phyloP scores from a whole-genome alignment of 2,888 invertebrate genomes.

The Helicoverpa assulta region DNA sequence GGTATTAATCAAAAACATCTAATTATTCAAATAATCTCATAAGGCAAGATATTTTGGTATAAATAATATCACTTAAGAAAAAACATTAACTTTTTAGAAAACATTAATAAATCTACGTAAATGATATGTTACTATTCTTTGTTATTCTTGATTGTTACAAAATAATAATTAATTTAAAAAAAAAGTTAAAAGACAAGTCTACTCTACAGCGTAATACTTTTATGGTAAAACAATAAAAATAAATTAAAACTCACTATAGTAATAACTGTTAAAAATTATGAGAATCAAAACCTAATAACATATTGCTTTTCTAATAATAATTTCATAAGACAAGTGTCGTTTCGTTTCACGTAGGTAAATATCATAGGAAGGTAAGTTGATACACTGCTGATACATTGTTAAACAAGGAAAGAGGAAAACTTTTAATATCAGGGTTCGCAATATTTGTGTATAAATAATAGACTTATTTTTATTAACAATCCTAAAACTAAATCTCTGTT shows the following conservation, averaged over 20 bases:
- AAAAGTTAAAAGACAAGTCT: conserved; percentile 61
- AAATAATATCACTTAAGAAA: conserved; percentile 56
- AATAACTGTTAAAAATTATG: conserved; percentile 42
- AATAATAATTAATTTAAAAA: conserved; percentile 59
- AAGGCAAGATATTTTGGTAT: conserved; percentile 67
- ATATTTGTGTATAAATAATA: conserved; percentile 8
- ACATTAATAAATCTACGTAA: conserved; percentile 60
- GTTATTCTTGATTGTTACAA: conserved; percentile 81
- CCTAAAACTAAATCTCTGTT: not conserved
- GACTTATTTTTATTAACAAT: conserved; percentile 15
- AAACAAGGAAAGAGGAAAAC: conserved; percentile 45
- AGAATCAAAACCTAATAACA: conserved; percentile 46
- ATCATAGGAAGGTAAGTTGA: conserved; percentile 7
- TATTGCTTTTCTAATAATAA: conserved; percentile 38
- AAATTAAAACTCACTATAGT: conserved; percentile 39
- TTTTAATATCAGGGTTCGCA: not conserved
- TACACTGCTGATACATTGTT: conserved; percentile 1
- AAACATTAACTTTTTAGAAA: conserved; percentile 37
- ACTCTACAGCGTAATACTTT: conserved; percentile 81
- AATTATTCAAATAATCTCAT: conserved; percentile 57
- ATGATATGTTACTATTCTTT: conserved; percentile 87
- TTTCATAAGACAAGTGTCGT: conserved; percentile 26
- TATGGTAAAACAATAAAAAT: conserved; percentile 74
- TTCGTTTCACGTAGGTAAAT: conserved; percentile 1
- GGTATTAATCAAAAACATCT: conserved; percentile 34